A percentile compares a stretch with the other conserved stretches of the same genome.
These are phyloP conservation scores for Emydocephalus ijimae DNA, from an alignment of 2,113 vertebrate genomes.

Conservation along the genomic window DNA sequence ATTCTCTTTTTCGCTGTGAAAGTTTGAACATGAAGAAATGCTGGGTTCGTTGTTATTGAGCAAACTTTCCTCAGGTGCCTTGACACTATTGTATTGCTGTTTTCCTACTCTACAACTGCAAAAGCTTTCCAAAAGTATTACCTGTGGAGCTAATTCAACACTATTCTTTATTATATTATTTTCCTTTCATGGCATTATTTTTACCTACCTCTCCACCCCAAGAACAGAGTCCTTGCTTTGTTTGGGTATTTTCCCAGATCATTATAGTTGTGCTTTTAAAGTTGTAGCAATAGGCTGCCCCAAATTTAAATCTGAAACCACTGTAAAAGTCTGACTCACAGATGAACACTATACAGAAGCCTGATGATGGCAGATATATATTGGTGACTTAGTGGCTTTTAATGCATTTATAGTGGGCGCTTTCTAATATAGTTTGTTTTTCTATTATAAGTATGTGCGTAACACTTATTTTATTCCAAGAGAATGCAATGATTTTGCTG, in stretches of 20 bases:
- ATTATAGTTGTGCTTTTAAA: no score
- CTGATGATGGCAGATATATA: no score
- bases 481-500: background rate
- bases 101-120: background rate
- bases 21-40: background rate
- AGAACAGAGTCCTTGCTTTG: background rate
- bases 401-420: background rate
- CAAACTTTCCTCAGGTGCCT: no score
- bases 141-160: background rate
- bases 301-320: no score
- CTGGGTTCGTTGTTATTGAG: background rate
- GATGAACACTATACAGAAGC: no score
- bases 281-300: no score
- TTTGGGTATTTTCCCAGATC: no score
- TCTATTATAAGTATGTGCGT: background rate
- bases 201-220: background rate
- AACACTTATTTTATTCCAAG: background rate
- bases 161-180: background rate
- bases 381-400: background rate
- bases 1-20: background rate
- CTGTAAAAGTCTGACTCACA: no score
- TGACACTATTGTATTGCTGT: background rate
- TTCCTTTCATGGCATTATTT: background rate
- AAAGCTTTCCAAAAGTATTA: background rate
- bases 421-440: background rate